Evolutionary conservation across 2,888 invertebrate genomes (phyloP).

Genomic region (Mesochorus sp.): DNA sequence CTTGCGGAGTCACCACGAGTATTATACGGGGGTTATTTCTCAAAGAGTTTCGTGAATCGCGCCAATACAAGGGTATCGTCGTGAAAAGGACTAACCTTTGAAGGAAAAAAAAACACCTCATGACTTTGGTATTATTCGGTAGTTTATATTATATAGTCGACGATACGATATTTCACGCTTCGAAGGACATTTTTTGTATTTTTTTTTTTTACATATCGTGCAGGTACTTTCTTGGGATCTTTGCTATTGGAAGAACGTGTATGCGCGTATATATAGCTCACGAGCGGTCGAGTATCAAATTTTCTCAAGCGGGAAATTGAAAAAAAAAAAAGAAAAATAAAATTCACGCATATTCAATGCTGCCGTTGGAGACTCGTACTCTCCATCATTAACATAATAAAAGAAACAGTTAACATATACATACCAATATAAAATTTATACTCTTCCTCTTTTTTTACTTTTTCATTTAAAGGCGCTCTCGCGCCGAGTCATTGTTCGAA

Average conservation of each 20-base stretch:
- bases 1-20: constrained; percentile 53
- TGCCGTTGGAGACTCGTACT: constrained; percentile 20
- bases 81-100: constrained; percentile 31
- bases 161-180: constrained; percentile 50
- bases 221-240: constrained; percentile 6
- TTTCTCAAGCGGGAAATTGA: constrained; percentile 18
- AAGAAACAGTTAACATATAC: constrained; percentile 49
- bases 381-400: constrained; percentile 57
- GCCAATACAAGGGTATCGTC: neutral
- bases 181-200: constrained; percentile 5
- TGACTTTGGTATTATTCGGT: neutral
- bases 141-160: neutral
- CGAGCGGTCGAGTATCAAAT: constrained; percentile 17
- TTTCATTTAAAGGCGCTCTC: constrained; percentile 24
- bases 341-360: constrained; percentile 50
- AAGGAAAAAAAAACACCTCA: neutral
- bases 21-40: constrained; percentile 13
- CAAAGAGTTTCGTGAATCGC: constrained; percentile 7
- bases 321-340: too few relatives aligned
- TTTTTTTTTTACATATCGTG: constrained; percentile 22
- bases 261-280: neutral
- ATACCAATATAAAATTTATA: too few relatives aligned
- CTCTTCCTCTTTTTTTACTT: neutral
- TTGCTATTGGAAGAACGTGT: constrained; percentile 11
- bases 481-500: constrained; percentile 26